Evolutionary conservation across 2,888 invertebrate genomes (phyloP).

Genomic region (Tubiluchus corallicola): DNA sequence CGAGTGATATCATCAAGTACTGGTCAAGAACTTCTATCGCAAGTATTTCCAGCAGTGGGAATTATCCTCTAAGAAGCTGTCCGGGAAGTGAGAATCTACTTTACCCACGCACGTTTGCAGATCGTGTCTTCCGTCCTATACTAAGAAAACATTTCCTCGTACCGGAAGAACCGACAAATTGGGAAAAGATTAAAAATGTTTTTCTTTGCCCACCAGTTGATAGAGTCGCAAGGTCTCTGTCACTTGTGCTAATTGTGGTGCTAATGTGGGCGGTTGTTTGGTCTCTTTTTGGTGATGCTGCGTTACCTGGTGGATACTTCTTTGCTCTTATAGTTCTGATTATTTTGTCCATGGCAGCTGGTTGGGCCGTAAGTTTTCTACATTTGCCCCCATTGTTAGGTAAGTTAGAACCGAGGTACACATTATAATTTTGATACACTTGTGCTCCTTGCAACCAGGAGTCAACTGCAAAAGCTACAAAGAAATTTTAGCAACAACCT

Average conservation of each 20-base stretch:
- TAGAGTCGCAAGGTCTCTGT: background rate
- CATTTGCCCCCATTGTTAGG: constrained; percentile 21
- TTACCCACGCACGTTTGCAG: too few species aligned
- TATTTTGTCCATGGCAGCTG: constrained; percentile 20
- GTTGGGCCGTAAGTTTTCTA: constrained; percentile 19
- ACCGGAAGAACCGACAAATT: background rate
- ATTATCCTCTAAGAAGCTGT: too few species aligned
- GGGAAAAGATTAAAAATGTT: background rate
- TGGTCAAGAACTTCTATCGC: too few species aligned
- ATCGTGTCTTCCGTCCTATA: too few species aligned
- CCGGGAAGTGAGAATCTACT: too few species aligned
- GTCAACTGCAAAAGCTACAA: too few species aligned
- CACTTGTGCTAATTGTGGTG: background rate
- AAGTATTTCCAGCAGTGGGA: too few species aligned
- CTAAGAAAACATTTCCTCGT: background rate
- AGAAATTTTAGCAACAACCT: too few species aligned
- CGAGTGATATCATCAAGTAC: too few species aligned
- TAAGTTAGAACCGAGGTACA: too few species aligned
- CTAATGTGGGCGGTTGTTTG: background rate
- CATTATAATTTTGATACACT: too few species aligned
- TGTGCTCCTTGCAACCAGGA: too few species aligned
- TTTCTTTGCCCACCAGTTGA: background rate
- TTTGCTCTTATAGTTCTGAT: constrained; percentile 23
- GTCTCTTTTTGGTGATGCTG: constrained; percentile 17
- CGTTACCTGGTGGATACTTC: constrained; percentile 21